These are phyloP conservation scores for Isaurus tuberculatus DNA, from an alignment of 92 coral and sea anemone species.

Conservation along the genomic window DNA sequence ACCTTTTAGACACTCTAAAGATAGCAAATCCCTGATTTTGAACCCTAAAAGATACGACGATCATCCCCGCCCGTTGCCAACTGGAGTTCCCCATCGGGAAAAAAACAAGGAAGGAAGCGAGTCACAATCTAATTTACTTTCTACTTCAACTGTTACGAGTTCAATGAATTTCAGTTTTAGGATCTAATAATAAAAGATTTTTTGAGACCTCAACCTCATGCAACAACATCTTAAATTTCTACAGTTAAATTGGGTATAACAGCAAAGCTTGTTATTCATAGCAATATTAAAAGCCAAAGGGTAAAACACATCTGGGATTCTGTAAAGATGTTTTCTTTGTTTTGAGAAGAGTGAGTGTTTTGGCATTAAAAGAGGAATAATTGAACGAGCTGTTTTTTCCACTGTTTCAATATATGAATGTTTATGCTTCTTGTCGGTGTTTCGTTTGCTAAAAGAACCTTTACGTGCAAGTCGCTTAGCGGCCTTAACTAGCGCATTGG, in stretches of 20 bases:
- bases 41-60: too few species aligned
- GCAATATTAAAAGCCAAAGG: conserved; percentile 3
- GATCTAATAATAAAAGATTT: too few species aligned
- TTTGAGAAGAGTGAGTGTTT: background rate
- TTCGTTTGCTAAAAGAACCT: background rate
- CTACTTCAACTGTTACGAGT: too few species aligned
- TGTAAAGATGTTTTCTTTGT: background rate
- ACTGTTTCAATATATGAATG: conserved; percentile 33
- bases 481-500: conserved; percentile 31
- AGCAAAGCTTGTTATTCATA: background rate
- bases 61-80: too few species aligned
- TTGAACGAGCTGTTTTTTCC: conserved; percentile 22
- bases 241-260: background rate
- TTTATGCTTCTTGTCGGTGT: background rate
- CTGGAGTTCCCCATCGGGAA: too few species aligned
- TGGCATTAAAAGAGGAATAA: conserved; percentile 21
- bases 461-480: conserved; percentile 33
- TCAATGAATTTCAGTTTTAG: too few species aligned
- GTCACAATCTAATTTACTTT: too few species aligned
- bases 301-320: background rate
- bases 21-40: too few species aligned
- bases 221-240: background rate
- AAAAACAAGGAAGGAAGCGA: too few species aligned
- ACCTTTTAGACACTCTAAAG: too few species aligned
- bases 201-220: background rate